Base-by-base conservation (phyloP, 2,888 invertebrate genomes). In the Crocallis elinguaria region DNA sequence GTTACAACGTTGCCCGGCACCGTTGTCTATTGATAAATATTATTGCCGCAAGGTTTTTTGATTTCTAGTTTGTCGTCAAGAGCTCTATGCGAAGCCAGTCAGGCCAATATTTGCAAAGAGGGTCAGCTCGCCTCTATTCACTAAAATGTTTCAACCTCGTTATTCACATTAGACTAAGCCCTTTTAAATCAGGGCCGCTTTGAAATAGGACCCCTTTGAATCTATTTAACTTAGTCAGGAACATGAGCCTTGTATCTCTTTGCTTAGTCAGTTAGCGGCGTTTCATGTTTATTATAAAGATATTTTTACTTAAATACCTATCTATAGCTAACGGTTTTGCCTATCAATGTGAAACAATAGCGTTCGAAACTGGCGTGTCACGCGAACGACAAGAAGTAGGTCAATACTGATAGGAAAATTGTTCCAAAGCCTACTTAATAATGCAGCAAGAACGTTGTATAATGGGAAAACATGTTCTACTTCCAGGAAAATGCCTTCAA, bases 121-220 rank as follows among this genome's bases (percentile, higher is more conserved):
- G 88, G 86, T 85, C 81, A 81, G 69, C 69, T 67, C 57, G 62
- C 36, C 50, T 64, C 84, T 82, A 86, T 87, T 88, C 83, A 86
- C 71, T 67, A 73, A 64, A 79, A 81, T 78, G 78, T 84, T 83
- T 81, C 77, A 77, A 83, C 77, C 82, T 85, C 77, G 82, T 86
- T 86, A 85, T 85, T 84, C 81, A 79, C 76, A 81, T 86, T 83
- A 84, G 78, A 82, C 75, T 82, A 79, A 80, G 76, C 78, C 82
- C 86, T 82, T 87, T 86, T 77, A 77, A 84, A 83, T 75, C 73
- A 67, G 64, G 63, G 52, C 67, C 66, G 75, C 79, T 82, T 86
- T 81, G 77, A 79, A 84, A 84, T 80, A 76, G 70, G 67, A 74
- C 71, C 76, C 80, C 73, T 84, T 84, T 82, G 75, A 78, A 77